A percentile compares a stretch with the other conserved stretches of the same genome.
Conservation (phyloP, 2,113 vertebrate genomes). For the Chloropsis cyanopogon region DNA sequence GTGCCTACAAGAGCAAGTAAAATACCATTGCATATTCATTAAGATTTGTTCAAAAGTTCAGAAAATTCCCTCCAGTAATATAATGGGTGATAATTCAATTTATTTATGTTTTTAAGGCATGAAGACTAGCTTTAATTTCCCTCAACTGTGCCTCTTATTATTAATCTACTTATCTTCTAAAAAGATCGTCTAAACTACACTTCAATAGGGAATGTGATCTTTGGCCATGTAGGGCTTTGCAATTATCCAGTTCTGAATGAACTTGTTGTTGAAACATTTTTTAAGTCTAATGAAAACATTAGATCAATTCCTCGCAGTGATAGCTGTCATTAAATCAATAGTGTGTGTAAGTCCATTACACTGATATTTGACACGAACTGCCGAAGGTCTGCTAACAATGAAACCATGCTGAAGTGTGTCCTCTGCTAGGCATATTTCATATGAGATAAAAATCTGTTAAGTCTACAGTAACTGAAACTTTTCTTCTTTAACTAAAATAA, state of each 20-base stretch:
- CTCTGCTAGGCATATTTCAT: constrained; percentile 19
- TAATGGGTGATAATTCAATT: constrained; percentile 37
- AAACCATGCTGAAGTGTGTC: not conserved
- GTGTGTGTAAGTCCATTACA: constrained; percentile 8
- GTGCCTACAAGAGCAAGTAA: not conserved
- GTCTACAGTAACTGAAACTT: constrained; percentile 18
- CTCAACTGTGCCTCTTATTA: constrained; percentile 30
- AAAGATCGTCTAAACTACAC: constrained; percentile 39
- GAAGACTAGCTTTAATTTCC: constrained; percentile 24
- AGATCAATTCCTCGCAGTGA: constrained; percentile 54
- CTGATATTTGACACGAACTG: constrained; percentile 40
- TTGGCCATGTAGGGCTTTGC: constrained; percentile 5
- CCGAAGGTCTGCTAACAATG: constrained; percentile 28
- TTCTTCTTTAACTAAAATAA: constrained; percentile 44
- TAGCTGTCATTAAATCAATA: constrained; percentile 77
- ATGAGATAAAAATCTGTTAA: constrained; percentile 46
- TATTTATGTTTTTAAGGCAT: constrained; percentile 58
- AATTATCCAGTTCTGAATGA: constrained; percentile 60
- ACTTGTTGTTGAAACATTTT: constrained; percentile 75
- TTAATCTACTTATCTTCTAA: constrained; percentile 25
- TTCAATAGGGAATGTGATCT: constrained; percentile 13
- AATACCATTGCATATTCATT: not conserved
- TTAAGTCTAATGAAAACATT: constrained; percentile 73
- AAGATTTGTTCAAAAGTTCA: constrained; percentile 14
- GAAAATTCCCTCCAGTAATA: constrained; percentile 18